Evolutionary conservation across 1,140 invertebrate species (phyloP), one percentile per base, ranked within the genome.

Genomic region (Eueides isabella): DNA sequence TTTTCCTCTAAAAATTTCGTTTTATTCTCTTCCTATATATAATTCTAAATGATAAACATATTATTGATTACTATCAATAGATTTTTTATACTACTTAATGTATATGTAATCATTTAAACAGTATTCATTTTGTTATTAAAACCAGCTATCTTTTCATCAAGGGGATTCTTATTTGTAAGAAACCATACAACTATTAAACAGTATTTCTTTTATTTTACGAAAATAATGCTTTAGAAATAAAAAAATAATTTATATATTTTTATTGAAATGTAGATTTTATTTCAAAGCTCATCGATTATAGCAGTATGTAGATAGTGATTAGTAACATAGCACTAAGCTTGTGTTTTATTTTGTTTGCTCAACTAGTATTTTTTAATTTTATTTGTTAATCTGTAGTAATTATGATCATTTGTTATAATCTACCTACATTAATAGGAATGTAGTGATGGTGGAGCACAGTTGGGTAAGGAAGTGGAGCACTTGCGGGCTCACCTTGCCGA

Each of bases 381-480:
- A 66, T 31, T 64, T 30, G 29, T 84, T 85, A 71, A 82, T 82
- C 71, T 76, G 76, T 23, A 26, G 19, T 23, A 55, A 55, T 55
- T 55, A 55, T 9, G 12, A 55, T 19, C 4, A 82, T 84, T 82
- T 80, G 72, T 84, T 84, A 84, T 84, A 74, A 84, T 84, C 67
- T 85, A 81, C 85, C 82, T 71, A 77, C 76, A 83, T 85, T 84
- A 74, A 68, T 88, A 93, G 92, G 91, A 91, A 79, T 92, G 90
- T 82, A 85, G 85, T 80, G 87, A 86, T 68, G 89, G 81, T 81
- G 86, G 85, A 80, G 94, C 97, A 79, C 96, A 97, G 88, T 93
- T 98, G 70, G 96, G 97, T 88, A 96, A 96, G 28, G 97, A 98
- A 94, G 97, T 98, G 85, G 97, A 98, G 88, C 96, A 97, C 88